Evolutionary conservation across 2,888 invertebrate genomes (phyloP).

Genomic region (Leucophenga montana): DNA sequence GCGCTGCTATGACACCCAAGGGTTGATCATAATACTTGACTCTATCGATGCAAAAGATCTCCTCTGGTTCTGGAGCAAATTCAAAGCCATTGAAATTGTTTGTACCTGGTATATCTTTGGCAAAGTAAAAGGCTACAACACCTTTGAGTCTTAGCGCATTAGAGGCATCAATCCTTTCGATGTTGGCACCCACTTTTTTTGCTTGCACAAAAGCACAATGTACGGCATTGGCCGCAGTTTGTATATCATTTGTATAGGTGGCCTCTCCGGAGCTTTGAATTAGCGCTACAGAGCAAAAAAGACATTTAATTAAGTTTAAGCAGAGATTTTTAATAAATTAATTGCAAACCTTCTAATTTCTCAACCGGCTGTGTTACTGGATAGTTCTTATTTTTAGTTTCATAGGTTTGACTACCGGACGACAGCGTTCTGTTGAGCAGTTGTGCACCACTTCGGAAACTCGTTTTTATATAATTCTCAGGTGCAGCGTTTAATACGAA

Average conservation of each 20-base stretch:
- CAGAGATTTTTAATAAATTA: not conserved
- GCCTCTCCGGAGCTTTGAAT: conserved; percentile 83
- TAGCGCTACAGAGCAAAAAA: conserved; percentile 71
- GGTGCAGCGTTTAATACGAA: conserved; percentile 77
- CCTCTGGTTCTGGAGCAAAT: conserved; percentile 66
- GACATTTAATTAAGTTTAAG: not conserved
- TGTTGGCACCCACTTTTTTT: conserved; percentile 75
- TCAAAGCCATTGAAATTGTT: conserved; percentile 75
- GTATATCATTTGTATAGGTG: conserved; percentile 82
- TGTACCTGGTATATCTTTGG: conserved; percentile 80
- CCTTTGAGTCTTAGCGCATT: conserved; percentile 78
- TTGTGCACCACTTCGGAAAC: conserved; percentile 76
- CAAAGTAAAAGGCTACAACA: conserved; percentile 77
- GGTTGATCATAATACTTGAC: conserved; percentile 80
- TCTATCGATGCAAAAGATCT: conserved; percentile 63
- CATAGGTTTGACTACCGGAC: conserved; percentile 80
- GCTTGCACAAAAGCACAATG: conserved; percentile 77
- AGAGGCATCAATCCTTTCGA: conserved; percentile 77
- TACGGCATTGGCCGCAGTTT: conserved; percentile 78
- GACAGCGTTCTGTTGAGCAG: conserved; percentile 78
- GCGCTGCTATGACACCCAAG: conserved; percentile 82
- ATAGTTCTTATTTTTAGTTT: conserved; percentile 80
- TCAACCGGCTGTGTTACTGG: conserved; percentile 83
- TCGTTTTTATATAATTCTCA: conserved; percentile 73
- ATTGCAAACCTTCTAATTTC: conserved; percentile 77